A percentile compares a stretch with the other conserved stretches of the same genome.
phyloP scores from a whole-genome alignment of 2,888 invertebrate species.

The Tiliacea citrago region DNA sequence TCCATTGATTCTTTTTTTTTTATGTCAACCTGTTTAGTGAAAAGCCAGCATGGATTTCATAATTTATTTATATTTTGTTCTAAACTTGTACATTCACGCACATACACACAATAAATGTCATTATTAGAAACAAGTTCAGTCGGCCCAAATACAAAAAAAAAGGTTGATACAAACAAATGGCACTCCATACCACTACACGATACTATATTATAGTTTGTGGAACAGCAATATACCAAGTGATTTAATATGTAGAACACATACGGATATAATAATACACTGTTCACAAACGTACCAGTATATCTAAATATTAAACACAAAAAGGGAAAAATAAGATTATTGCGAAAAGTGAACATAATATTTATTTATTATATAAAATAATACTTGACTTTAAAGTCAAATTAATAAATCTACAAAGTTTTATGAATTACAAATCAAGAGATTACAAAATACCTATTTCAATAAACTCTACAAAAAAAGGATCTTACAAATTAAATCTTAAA shows the following conservation, averaged over 20 bases:
- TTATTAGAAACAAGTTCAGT: slow-evolving; percentile 77
- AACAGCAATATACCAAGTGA: slow-evolving; percentile 64
- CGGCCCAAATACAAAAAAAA: slow-evolving; percentile 70
- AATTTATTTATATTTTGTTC: slow-evolving; percentile 85
- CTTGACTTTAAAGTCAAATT: slow-evolving; percentile 83
- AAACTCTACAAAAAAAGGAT: slow-evolving; percentile 87
- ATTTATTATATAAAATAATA: slow-evolving; percentile 89
- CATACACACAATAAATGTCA: slow-evolving; percentile 86
- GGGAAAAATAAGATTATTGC: slow-evolving; percentile 77
- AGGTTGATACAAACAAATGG: slow-evolving; percentile 76
- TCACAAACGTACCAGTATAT: slow-evolving; percentile 50
- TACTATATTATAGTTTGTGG: slow-evolving; percentile 58
- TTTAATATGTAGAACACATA: slow-evolving; percentile 39
- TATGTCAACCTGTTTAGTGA: slow-evolving; percentile 12
- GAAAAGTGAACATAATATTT: slow-evolving; percentile 83
- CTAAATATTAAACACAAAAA: slow-evolving; percentile 58
- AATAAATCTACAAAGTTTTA: slow-evolving; percentile 84
- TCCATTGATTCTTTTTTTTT: too few relatives aligned
- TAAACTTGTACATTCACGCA: slow-evolving; percentile 90
- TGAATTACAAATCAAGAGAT: slow-evolving; percentile 87
- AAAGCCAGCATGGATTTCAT: slow-evolving; percentile 66
- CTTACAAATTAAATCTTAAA: slow-evolving; percentile 88
- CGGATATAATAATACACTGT: slow-evolving; percentile 45
- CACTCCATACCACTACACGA: slow-evolving; percentile 72
- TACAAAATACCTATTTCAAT: slow-evolving; percentile 88